Base-by-base conservation (phyloP, 2,888 invertebrate genomes). In the Habroteleia sp. region DNA sequence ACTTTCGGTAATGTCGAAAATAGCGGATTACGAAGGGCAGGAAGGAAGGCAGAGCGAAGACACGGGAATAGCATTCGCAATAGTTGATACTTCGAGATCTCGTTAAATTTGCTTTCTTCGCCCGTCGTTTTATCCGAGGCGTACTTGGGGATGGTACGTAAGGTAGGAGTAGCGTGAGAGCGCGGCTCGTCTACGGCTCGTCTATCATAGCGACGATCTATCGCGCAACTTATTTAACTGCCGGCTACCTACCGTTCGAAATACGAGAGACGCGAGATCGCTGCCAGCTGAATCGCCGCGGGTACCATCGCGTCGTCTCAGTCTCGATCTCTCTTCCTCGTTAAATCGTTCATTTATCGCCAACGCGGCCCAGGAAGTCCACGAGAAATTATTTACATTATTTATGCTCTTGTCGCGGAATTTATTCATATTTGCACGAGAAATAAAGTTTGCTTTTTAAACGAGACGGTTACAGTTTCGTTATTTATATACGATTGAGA, bases 101-200 rank as follows among this genome's bases (percentile, higher is more conserved):
- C 60, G 69, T 69, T 69, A 69, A 52, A n/a, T n/a, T n/a, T n/a
- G n/a, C n/a, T n/a, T n/a, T n/a, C n/a, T 44, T 56, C 58, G 58
- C 37, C 7, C 27, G 52, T 10, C 10, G 50, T 37, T 52, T 68
- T 68, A 68, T 60, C 69, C 29, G 37, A 52, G 23, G 42, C 52
- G 52, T 10, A 46, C 11, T 58, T 54, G 5, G 10, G 29, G 4
- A n/a, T 50, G 62, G 65, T 37, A 44, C 44, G 54, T 44, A 56
- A 4, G 14, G 35, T 20, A 23, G 37, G 62, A 48, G 62, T 48
- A 48, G 50, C 50, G 50, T 56, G 56, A 58, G 50, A 68, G 69
- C 52, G 27, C 44, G 13, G 41, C 56, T 48, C 56, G 42, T 60
- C 69, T 58, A 50, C 58, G 41, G 23, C 16, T 42, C 50, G 69